Percentiles rank a stretch among this genome's conserved stretches.
Conservation (phyloP, 2,113 vertebrate genomes). For the Chelonoidis abingdonii region DNA sequence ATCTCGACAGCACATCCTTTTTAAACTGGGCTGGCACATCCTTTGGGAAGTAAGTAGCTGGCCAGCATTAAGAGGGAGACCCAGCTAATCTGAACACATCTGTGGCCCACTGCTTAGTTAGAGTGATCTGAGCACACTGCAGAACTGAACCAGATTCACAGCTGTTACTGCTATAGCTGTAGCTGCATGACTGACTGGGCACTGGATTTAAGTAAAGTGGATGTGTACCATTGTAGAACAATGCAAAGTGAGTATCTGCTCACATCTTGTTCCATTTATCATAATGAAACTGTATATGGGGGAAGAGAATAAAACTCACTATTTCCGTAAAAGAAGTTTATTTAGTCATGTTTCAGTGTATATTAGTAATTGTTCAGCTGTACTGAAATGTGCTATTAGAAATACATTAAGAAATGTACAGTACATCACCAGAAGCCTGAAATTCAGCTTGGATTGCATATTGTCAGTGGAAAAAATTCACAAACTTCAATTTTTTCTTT, state of each 20-base stretch:
- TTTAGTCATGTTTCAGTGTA: slow-evolving; percentile 73
- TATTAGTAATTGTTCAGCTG: slow-evolving; percentile 51
- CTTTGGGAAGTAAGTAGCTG: background rate
- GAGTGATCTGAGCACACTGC: background rate
- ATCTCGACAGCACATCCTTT: background rate
- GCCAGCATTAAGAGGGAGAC: background rate
- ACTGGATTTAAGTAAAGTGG: slow-evolving; percentile 5
- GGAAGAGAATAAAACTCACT: slow-evolving; percentile 53
- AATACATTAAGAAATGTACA: slow-evolving; percentile 66
- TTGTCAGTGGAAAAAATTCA: slow-evolving; percentile 50
- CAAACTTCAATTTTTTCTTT: background rate
- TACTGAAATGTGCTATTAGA: slow-evolving; percentile 71
- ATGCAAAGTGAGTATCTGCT: slow-evolving; percentile 1
- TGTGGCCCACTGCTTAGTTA: background rate
- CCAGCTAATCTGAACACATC: background rate
- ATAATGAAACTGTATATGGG: background rate
- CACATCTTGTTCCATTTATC: background rate
- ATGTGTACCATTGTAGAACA: background rate
- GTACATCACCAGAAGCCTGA: slow-evolving; percentile 66
- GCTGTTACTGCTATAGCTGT: background rate
- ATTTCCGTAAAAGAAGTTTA: slow-evolving; percentile 80
- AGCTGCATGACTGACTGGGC: slow-evolving; percentile 33
- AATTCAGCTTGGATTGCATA: slow-evolving; percentile 69
- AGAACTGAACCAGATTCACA: background rate
- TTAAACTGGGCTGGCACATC: background rate